These are phyloP conservation scores for Drosophila mimica DNA, from an alignment of 2,888 invertebrate genomes.

Conservation along the genomic window DNA sequence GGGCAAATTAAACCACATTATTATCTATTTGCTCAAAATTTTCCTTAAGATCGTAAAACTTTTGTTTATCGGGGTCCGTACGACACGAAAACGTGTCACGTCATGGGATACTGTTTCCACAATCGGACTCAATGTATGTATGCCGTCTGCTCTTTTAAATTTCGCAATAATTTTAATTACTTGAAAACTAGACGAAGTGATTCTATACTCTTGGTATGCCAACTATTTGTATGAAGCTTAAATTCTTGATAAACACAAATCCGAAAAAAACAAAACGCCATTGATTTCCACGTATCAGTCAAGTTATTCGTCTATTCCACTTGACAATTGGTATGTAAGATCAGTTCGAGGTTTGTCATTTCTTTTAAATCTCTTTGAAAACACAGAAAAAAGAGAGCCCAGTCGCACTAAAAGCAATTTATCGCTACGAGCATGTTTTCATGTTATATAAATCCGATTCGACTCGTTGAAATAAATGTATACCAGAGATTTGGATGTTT, in stretches of 20 bases:
- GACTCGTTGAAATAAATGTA: conserved; percentile 55
- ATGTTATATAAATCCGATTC: conserved; percentile 70
- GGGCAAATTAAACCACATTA: conserved; percentile 35
- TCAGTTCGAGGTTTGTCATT: conserved; percentile 34
- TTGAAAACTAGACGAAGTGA: conserved; percentile 25
- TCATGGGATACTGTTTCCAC: conserved; percentile 17
- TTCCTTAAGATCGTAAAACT: conserved; percentile 62
- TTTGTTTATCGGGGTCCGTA: conserved; percentile 41
- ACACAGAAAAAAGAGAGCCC: not conserved
- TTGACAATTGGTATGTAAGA: conserved; percentile 30
- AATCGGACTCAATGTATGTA: not conserved
- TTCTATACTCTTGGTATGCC: conserved; percentile 46
- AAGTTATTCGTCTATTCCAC: conserved; percentile 22
- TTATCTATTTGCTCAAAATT: conserved; percentile 62
- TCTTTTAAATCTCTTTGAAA: conserved; percentile 8
- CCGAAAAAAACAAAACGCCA: conserved; percentile 72
- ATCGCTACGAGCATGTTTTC: conserved; percentile 37
- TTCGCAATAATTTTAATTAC: conserved; percentile 50
- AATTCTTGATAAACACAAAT: conserved; percentile 44
- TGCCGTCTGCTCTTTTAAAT: conserved; percentile 11
- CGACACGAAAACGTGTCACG: conserved; percentile 41
- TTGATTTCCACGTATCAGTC: conserved; percentile 70
- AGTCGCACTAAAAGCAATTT: not conserved
- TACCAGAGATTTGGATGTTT: conserved; percentile 45
- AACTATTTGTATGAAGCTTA: conserved; percentile 50